phyloP scores from a whole-genome alignment of 2,888 invertebrate species.

The Elaeidobius kamerunicus region DNA sequence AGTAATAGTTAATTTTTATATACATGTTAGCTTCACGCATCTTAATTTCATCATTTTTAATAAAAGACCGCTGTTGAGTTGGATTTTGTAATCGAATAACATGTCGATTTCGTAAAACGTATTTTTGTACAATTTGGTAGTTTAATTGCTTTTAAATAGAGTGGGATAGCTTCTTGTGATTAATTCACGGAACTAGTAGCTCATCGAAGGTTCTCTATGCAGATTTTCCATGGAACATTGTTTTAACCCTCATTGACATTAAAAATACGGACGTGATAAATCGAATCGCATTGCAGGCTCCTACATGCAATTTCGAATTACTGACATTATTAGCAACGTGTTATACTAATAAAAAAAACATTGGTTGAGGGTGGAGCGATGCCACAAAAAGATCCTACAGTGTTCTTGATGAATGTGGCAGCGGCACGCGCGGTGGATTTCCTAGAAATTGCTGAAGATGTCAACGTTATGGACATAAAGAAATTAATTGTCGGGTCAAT shows the following conservation, averaged over 20 bases:
- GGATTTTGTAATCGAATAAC: too few relatives aligned
- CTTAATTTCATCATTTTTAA: too few relatives aligned
- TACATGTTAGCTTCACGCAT: too few relatives aligned
- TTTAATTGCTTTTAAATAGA: background rate
- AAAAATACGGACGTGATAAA: background rate
- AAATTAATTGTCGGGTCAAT: background rate
- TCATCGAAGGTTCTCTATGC: background rate
- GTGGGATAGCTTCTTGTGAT: background rate
- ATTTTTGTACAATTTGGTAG: background rate
- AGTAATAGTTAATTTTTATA: too few relatives aligned
- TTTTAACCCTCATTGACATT: background rate
- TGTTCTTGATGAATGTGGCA: background rate
- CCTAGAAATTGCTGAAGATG: background rate
- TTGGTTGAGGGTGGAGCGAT: background rate
- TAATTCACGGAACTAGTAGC: background rate
- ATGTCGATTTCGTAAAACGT: too few relatives aligned
- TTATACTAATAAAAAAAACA: background rate
- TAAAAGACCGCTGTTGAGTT: too few relatives aligned
- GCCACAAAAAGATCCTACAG: background rate
- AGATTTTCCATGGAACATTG: conserved; percentile 7
- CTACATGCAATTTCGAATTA: conserved; percentile 1
- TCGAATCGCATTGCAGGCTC: conserved; percentile 2
- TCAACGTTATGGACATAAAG: background rate
- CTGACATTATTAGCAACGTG: conserved; percentile 1
- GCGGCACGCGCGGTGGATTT: too few relatives aligned